Evolutionary conservation across 2,888 invertebrate species (phyloP).

Genomic region (Netelia virgata): DNA sequence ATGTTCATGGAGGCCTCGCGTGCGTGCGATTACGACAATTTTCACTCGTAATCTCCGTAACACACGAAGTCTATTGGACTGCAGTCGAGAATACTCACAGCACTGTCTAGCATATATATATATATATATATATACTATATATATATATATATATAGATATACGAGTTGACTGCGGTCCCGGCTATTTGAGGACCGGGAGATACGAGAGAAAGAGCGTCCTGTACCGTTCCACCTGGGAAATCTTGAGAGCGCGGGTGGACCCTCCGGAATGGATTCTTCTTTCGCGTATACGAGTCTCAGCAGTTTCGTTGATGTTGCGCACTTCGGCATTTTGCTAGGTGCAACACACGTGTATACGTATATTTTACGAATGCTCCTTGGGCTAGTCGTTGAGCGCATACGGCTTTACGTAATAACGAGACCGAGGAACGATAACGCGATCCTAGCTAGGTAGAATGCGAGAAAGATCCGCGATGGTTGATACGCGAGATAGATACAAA

Average conservation of each 20-base stretch:
- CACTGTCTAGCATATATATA: conserved; percentile 3
- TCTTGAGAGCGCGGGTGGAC: conserved; percentile 39
- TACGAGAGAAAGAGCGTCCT: conserved; percentile 35
- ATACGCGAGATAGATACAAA: conserved; percentile 52
- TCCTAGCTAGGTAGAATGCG: conserved; percentile 22
- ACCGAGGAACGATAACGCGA: background rate
- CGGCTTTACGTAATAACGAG: conserved; percentile 63
- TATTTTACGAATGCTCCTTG: background rate
- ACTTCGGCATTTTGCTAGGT: conserved; percentile 38
- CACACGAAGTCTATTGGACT: conserved; percentile 31
- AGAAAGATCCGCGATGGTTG: conserved; percentile 57
- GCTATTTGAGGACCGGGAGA: conserved; percentile 22
- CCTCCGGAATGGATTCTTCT: conserved; percentile 59
- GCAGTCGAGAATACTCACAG: background rate
- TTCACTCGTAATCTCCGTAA: conserved; percentile 59
- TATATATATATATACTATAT: conserved; percentile 5
- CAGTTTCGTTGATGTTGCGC: conserved; percentile 58
- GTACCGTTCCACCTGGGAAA: conserved; percentile 62
- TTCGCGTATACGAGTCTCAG: background rate
- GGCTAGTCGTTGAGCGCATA: conserved; percentile 49
- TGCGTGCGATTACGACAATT: conserved; percentile 68
- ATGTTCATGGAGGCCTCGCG: conserved; percentile 52
- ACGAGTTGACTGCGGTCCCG: background rate
- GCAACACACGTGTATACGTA: background rate
- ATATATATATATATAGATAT: background rate